Evolutionary conservation across 2,888 invertebrate species (phyloP), one percentile per base, ranked within the genome.

Genomic region (Eristalis tenax): DNA sequence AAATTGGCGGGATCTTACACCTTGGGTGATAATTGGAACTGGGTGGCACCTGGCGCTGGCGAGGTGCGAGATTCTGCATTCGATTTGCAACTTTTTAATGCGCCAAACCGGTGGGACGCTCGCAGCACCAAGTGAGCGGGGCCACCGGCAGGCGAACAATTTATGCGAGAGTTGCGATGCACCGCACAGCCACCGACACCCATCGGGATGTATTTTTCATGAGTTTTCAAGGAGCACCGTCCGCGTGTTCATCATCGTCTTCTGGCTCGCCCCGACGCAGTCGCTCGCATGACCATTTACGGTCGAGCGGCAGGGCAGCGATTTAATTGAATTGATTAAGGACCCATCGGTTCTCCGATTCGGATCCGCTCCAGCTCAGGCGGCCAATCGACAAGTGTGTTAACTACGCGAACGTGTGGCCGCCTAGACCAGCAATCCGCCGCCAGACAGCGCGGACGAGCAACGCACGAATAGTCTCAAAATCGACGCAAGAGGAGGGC

Each of bases 241-340:
- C 18, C 18, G 50, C 50, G 18, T 18, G 18, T 50, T 18, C 50
- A 18, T 18, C 50, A n/a, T 22, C 79, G 35, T 35, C 18, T 26
- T 35, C 65, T 40, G 57, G n/a, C n/a, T 22, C 18, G 61, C 65
- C 32, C 61, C 63, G 38, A 23, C 22, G 69, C 59, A 35, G 23
- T 65, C 61, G 22, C 56, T 40, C 78, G 50, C 56, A 18, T 61
- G 50, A 50, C 74, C 78, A 74, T 74, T 75, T 68, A 76, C 40
- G 76, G 82, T 59, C 32, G 61, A 28, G 43, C 74, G 43, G 59
- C 43, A 73, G 65, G 56, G 38, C 50, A 73, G 70, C 83, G 83
- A 86, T 86, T 83, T 86, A 86, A 86, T 86, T 86, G 86, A 86
- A 86, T 86, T 83, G 86, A 86, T 86, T 86, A 86, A 83, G 86